These are phyloP conservation scores for Encarsia formosa DNA, from an alignment of 2,888 invertebrate genomes.

Conservation along the genomic window DNA sequence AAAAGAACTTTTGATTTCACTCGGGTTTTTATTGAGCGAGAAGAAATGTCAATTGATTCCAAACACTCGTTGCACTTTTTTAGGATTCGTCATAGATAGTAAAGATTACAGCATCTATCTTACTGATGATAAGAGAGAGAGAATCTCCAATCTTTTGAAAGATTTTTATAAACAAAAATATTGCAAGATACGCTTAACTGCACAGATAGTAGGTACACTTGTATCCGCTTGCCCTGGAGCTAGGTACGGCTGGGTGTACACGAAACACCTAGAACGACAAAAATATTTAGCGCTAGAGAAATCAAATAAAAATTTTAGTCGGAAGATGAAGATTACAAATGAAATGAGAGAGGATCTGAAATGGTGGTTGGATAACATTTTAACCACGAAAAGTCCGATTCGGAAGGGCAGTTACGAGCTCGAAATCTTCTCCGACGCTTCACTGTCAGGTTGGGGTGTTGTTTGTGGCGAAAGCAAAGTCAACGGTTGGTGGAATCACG, in stretches of 20 bases:
- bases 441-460: neutral
- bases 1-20: neutral
- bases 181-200: no score
- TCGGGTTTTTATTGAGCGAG: slow-evolving; percentile 18
- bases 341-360: no score
- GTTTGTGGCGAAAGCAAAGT: neutral
- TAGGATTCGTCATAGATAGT: slow-evolving; percentile 7
- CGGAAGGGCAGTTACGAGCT: no score
- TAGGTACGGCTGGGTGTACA: neutral
- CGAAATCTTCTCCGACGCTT: neutral
- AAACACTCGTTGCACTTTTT: slow-evolving; percentile 1
- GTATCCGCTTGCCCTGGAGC: neutral
- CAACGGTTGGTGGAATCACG: neutral
- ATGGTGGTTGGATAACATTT: no score
- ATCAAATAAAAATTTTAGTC: neutral
- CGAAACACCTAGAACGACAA: neutral
- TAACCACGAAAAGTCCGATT: no score
- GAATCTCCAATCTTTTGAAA: neutral
- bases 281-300: neutral
- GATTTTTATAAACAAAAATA: neutral
- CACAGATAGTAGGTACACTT: no score
- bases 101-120: no score
- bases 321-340: neutral
- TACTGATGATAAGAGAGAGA: neutral
- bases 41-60: slow-evolving; percentile 7